These are phyloP conservation scores for Lamellibrachia luymesi DNA, from an alignment of 1,140 invertebrate genomes.

Conservation along the genomic window DNA sequence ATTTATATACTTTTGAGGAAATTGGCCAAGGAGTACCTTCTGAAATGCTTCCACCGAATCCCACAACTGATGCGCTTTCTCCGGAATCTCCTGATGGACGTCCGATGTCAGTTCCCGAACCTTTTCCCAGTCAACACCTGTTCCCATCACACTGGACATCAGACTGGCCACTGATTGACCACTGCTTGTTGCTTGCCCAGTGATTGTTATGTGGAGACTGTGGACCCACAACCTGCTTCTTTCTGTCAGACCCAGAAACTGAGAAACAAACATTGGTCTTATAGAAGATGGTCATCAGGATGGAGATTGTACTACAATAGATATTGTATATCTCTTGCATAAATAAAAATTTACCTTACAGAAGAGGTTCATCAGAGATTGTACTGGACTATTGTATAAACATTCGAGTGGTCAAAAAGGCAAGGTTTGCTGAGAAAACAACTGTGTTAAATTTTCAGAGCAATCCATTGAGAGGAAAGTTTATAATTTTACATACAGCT, in stretches of 20 bases:
- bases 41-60: neutral
- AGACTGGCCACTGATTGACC: neutral
- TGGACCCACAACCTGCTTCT: neutral
- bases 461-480: too few species aligned
- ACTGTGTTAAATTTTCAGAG: too few species aligned
- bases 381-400: too few species aligned
- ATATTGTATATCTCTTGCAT: too few species aligned
- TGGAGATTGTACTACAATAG: too few species aligned
- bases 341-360: too few species aligned
- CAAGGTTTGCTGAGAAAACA: too few species aligned
- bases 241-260: neutral
- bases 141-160: neutral
- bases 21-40: neutral
- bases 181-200: neutral
- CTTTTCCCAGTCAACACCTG: neutral
- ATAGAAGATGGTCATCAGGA: too few species aligned
- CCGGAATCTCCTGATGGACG: neutral
- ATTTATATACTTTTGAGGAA: neutral
- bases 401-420: too few species aligned
- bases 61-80: neutral
- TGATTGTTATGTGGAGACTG: neutral
- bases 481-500: too few species aligned
- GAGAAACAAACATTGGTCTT: neutral
- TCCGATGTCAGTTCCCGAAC: neutral
- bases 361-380: too few species aligned